Conservation (phyloP, 2,888 invertebrate genomes). For the Hetaerina titia region DNA sequence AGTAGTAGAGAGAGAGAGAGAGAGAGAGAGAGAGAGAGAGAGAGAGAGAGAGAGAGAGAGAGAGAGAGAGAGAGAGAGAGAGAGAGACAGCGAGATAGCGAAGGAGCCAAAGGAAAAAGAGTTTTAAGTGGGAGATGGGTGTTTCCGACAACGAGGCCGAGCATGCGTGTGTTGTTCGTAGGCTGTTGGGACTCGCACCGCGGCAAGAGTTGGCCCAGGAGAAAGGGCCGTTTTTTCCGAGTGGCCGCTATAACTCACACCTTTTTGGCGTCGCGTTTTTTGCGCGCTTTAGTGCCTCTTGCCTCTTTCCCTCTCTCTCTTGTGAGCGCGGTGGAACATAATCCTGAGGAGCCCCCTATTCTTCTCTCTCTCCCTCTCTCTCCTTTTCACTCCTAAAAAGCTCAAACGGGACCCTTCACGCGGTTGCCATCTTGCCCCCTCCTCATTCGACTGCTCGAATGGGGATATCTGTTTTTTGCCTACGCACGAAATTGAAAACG, state of each 20-base stretch:
- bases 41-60: neutral
- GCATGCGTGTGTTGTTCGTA: neutral
- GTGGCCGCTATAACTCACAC: conserved; percentile 40
- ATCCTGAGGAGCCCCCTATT: neutral
- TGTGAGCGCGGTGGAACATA: neutral
- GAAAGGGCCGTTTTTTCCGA: neutral
- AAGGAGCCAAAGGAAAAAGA: neutral
- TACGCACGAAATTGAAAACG: conserved; percentile 5
- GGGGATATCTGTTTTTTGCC: conserved; percentile 1
- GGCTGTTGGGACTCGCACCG: neutral
- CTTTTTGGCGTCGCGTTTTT: neutral
- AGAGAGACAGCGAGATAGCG: neutral
- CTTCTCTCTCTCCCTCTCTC: no score
- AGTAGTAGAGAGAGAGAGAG: neutral
- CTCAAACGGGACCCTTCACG: neutral
- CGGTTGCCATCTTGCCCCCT: neutral
- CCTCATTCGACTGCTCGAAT: neutral
- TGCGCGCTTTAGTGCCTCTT: neutral
- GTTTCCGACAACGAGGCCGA: neutral
- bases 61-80: neutral
- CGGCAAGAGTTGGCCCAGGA: neutral
- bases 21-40: neutral
- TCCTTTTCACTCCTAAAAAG: neutral
- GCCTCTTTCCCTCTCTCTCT: neutral
- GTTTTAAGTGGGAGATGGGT: neutral